Base-by-base conservation (phyloP, 2,888 invertebrate genomes). In the Belgica antarctica region DNA sequence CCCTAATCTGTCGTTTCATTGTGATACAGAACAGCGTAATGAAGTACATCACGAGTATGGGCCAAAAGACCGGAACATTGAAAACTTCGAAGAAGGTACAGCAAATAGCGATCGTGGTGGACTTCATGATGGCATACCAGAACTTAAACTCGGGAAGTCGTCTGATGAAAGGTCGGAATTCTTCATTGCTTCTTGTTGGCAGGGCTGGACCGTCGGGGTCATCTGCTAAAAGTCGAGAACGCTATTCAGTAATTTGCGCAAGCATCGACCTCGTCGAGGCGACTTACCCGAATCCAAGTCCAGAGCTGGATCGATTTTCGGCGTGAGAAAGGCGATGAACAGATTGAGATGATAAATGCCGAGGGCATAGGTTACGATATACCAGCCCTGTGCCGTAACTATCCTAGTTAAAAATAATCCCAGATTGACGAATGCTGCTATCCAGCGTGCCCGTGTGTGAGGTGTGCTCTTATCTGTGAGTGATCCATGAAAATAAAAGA, bases 11-110 rank as follows among this genome's bases (percentile, higher is more conserved):
- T 77, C 97, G 88, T 83, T 98, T 99, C 98, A 99, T 98, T 71
- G 99, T 99, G 78, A 99, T 93, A 82, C 94, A 92, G 82, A 98
- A 94, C 75, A 99, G 83, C 71, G 97, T 95, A 78, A 99, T 92
- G 83, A 99, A 99, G 83, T 99, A 99, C 92, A 99, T 94, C 76
- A 99, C 96, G 79, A 99, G 86, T 77, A 99, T 99, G 72, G 99
- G 99, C 99, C 99, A 99, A 83, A 99, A 99, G 76, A 99, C 99
- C 78, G 99, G 99, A 80, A 99, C 91, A 84, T 99, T 96, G 82
- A 98, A 96, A 76, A 92, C 90, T 77, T 98, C 96, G 80, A 99
- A 96, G 81, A 96, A 92, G 72, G 99, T 99, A 82, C 96, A 96
- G 74, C 88, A 82, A 77, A 94, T 85, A 52, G 91, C 96, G 75